A percentile compares a stretch with the other conserved stretches of the same genome.
These are phyloP conservation scores for Folsomia candida DNA, from an alignment of 2,888 invertebrate species.

Conservation along the genomic window DNA sequence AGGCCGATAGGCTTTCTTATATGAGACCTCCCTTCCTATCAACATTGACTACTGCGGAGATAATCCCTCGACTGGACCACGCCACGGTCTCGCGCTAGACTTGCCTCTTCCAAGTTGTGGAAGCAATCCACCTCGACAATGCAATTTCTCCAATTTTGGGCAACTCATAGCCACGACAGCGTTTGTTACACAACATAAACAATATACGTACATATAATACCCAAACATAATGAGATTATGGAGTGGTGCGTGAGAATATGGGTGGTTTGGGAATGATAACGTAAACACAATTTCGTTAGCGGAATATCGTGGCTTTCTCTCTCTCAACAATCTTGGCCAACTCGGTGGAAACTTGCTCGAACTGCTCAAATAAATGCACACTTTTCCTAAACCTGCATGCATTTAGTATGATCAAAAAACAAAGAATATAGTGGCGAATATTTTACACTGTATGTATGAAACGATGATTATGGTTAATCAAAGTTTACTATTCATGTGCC, in stretches of 20 bases:
- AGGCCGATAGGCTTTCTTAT: no score
- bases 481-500: no score
- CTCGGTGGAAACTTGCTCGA: not conserved
- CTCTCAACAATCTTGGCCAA: no score
- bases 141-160: not conserved
- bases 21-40: no score
- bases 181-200: not conserved
- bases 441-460: no score
- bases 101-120: not conserved
- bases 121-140: no score
- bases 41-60: no score
- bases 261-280: constrained; percentile 1
- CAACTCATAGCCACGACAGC: no score
- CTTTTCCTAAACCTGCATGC: not conserved
- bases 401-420: not conserved
- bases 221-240: constrained; percentile 14
- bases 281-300: not conserved
- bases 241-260: constrained; percentile 5
- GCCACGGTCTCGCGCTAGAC: no score
- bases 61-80: no score
- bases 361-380: not conserved
- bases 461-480: no score
- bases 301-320: no score
- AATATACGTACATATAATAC: not conserved
- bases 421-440: not conserved